These are phyloP conservation scores for Erythrolamprus reginae DNA, from an alignment of 2,113 vertebrate genomes.

Conservation along the genomic window DNA sequence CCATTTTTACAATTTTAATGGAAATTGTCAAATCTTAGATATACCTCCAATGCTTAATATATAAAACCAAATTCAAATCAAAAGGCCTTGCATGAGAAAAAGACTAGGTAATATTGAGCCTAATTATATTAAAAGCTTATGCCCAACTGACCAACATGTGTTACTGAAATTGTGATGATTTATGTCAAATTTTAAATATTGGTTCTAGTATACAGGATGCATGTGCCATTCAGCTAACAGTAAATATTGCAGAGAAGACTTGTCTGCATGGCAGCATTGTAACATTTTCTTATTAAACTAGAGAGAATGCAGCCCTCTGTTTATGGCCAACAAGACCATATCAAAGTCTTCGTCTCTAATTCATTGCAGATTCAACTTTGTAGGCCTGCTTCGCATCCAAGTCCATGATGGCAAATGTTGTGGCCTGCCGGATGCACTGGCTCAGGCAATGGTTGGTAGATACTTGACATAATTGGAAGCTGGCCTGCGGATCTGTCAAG, in stretches of 20 bases:
- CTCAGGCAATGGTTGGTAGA: no score
- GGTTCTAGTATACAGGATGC: not conserved
- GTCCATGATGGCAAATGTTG: no score
- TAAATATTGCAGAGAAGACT: not conserved
- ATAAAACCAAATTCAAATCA: not conserved
- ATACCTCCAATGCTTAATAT: not conserved
- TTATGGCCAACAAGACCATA: no score
- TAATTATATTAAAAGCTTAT: not conserved
- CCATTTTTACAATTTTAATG: not conserved
- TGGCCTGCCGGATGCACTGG: no score
- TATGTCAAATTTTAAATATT: not conserved
- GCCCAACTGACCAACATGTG: not conserved
- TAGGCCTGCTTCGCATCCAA: no score
- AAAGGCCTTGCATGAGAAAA: not conserved
- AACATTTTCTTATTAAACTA: not conserved
- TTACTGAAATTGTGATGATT: not conserved
- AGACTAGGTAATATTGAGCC: not conserved
- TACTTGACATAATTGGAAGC: no score
- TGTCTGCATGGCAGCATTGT: not conserved
- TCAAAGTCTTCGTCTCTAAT: no score
- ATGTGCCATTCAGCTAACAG: not conserved
- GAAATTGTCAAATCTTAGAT: not conserved
- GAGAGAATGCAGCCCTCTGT: no score
- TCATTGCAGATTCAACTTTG: no score
- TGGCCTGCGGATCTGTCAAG: no score